These are phyloP conservation scores for Stenichneumon culpator DNA, from an alignment of 2,888 invertebrate genomes.

Conservation along the genomic window DNA sequence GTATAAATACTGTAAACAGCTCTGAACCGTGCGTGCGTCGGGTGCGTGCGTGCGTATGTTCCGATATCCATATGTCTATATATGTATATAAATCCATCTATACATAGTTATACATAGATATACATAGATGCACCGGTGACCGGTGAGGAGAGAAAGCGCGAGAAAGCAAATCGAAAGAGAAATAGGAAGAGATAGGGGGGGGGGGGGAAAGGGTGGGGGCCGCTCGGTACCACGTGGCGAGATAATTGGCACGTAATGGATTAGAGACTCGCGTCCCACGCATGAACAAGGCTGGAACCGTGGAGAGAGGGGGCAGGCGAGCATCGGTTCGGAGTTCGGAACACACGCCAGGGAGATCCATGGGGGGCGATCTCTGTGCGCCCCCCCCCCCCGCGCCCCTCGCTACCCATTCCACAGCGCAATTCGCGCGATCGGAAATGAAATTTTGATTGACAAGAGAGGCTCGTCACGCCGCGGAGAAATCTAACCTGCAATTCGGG, in stretches of 20 bases:
- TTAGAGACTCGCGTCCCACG: constrained; percentile 71
- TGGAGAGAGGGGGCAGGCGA: constrained; percentile 32
- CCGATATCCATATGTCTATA: constrained; percentile 20
- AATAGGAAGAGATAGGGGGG: constrained; percentile 48
- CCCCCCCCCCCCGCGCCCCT: too few species aligned
- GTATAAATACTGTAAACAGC: constrained; percentile 71
- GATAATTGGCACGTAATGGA: constrained; percentile 75
- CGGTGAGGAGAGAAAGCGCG: constrained; percentile 39
- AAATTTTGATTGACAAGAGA: constrained; percentile 81
- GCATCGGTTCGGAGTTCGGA: constrained; percentile 41
- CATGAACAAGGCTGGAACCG: constrained; percentile 53
- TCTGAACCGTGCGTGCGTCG: constrained; percentile 56
- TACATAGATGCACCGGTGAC: constrained; percentile 8
- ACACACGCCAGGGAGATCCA: constrained; percentile 45
- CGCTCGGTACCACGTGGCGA: constrained; percentile 70
- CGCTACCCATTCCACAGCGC: constrained; percentile 58
- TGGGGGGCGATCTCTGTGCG: constrained; percentile 27
- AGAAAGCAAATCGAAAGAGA: constrained; percentile 57
- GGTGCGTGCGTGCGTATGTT: constrained; percentile 39
- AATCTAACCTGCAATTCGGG: constrained; percentile 82
- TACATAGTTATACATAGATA: constrained; percentile 21
- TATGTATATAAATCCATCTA: not conserved
- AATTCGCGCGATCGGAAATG: constrained; percentile 82
- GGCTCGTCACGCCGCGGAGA: constrained; percentile 79
- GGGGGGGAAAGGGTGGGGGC: constrained; percentile 56